These are phyloP conservation scores for Eudemis profundana DNA, from an alignment of 2,888 invertebrate genomes.

Conservation along the genomic window DNA sequence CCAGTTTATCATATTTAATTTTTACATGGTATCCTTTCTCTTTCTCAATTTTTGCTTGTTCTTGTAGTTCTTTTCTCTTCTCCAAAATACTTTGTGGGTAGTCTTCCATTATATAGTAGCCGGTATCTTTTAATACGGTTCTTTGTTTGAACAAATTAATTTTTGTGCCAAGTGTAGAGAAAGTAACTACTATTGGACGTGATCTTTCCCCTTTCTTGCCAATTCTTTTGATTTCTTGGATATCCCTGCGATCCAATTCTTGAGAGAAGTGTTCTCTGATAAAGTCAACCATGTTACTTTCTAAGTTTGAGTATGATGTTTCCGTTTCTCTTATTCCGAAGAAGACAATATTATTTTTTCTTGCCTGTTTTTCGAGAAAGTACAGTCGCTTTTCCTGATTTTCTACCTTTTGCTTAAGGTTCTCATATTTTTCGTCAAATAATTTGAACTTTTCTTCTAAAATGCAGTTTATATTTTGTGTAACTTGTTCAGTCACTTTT, in stretches of 20 bases:
- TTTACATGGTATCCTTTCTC: slow-evolving; percentile 3
- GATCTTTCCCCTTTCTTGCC: neutral
- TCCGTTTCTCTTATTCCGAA: neutral
- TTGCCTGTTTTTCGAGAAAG: slow-evolving; percentile 5
- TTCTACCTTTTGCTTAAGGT: neutral
- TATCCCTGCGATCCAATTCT: neutral
- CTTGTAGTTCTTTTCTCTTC: slow-evolving; percentile 1
- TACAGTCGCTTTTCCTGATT: slow-evolving; percentile 5
- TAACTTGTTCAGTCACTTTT: slow-evolving; percentile 4
- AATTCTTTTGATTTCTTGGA: neutral
- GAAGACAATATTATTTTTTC: neutral
- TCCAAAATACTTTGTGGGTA: neutral
- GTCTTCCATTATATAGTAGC: neutral
- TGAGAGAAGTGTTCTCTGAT: neutral
- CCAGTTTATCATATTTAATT: slow-evolving; percentile 25
- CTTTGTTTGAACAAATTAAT: neutral
- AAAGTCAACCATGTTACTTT: neutral
- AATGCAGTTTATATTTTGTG: neutral
- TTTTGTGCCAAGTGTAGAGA: slow-evolving; percentile 3
- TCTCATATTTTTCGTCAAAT: neutral
- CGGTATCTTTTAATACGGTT: neutral
- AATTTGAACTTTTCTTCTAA: neutral
- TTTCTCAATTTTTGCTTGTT: neutral
- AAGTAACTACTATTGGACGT: neutral
- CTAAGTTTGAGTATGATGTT: neutral